These are phyloP conservation scores for Catostylus mosaicus DNA, from an alignment of 30 jellyfish, hydroid and myxozoan species.

Conservation along the genomic window DNA sequence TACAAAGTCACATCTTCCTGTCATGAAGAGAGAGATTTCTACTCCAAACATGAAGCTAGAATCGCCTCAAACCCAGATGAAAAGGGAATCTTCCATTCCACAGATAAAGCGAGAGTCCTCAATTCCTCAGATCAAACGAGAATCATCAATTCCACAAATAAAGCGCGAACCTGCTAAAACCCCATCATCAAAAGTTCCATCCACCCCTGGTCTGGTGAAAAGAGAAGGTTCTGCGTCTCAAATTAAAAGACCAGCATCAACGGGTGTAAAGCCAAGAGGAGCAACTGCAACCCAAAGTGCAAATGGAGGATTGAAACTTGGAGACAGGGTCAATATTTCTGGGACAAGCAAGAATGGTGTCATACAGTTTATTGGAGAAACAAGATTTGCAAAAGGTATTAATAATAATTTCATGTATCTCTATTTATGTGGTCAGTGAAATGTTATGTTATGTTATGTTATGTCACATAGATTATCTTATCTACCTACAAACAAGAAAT, in stretches of 20 bases:
- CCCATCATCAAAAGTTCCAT: constrained; percentile 40
- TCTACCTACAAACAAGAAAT: no score
- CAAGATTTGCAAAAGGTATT: constrained; percentile 91
- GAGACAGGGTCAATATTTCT: constrained; percentile 82
- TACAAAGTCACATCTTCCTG: constrained; percentile 79
- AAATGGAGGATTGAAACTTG: constrained; percentile 52
- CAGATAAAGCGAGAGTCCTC: constrained; percentile 68
- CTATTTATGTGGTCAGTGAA: no score
- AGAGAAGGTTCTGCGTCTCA: constrained; percentile 78
- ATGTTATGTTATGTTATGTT: no score
- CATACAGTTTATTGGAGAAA: constrained; percentile 91
- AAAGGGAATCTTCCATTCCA: constrained; percentile 57
- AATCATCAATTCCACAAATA: constrained; percentile 27
- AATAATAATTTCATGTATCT: no score
- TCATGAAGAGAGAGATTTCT: constrained; percentile 86
- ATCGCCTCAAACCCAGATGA: constrained; percentile 66
- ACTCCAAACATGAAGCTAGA: constrained; percentile 83
- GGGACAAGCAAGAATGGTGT: constrained; percentile 90
- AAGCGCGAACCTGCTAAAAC: constrained; percentile 19
- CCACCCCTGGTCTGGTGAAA: constrained; percentile 63
- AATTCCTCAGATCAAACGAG: constrained; percentile 34
- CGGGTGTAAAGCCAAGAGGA: constrained; percentile 78
- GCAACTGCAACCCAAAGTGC: constrained; percentile 46
- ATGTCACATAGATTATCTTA: no score
- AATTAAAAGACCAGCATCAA: constrained; percentile 62